Percentiles rank a stretch among this genome's conserved stretches.
phyloP scores from a whole-genome alignment of 2,888 invertebrate species.

The Invenusta paracnida region DNA sequence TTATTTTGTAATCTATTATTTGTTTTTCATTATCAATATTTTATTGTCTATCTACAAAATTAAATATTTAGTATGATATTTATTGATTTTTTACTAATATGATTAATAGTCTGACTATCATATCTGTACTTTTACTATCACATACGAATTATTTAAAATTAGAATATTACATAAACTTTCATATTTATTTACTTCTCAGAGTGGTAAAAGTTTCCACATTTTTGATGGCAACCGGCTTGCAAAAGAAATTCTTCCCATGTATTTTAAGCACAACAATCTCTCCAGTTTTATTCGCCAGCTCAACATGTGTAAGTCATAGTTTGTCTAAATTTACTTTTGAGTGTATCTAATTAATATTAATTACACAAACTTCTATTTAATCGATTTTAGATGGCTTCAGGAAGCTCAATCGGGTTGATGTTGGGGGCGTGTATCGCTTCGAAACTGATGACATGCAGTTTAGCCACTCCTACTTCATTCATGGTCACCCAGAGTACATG shows the following conservation, averaged over 20 bases:
- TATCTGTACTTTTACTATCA: no score
- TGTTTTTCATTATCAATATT: no score
- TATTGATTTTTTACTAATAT: no score
- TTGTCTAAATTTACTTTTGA: no score
- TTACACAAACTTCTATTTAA: background rate
- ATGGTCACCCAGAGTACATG: background rate
- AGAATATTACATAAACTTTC: no score
- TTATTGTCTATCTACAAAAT: no score
- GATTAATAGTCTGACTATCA: no score
- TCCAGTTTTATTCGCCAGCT: constrained; percentile 94
- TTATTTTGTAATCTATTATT: no score
- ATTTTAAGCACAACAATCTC: constrained; percentile 99
- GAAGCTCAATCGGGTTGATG: background rate
- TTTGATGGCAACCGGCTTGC: constrained; percentile 88
- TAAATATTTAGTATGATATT: no score
- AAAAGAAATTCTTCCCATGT: constrained; percentile 81
- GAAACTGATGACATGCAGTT: constrained; percentile 20
- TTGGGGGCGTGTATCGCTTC: background rate
- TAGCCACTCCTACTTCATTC: background rate
- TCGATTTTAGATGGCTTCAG: constrained; percentile 27
- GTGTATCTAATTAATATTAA: no score
- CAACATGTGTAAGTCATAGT: constrained; percentile 76
- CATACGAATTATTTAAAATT: no score
- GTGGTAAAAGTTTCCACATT: constrained; percentile 85
- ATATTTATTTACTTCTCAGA: no score